Evolutionary conservation across 2,113 vertebrate species (phyloP).

Genomic region (Acrocephalus arundinaceus): DNA sequence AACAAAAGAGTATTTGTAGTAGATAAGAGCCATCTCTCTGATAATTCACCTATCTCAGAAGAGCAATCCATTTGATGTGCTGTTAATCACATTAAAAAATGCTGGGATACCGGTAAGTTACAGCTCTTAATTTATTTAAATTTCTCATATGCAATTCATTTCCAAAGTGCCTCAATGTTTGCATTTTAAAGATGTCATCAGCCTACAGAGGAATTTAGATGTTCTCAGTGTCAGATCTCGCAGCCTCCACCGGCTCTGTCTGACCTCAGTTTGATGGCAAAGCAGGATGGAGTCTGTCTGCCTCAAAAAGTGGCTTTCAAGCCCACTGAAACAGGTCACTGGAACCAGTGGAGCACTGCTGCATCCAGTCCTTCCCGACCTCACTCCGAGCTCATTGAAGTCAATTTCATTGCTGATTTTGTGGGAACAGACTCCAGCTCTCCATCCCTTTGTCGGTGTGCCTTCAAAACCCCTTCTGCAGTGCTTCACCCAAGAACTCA

Average conservation of each 20-base stretch:
- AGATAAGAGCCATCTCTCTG: not conserved
- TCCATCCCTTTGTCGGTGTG: not conserved
- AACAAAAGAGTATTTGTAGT: not conserved
- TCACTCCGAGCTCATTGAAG: not conserved
- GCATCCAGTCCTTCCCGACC: not conserved
- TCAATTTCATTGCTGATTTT: not conserved
- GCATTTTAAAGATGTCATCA: not conserved
- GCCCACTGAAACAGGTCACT: not conserved
- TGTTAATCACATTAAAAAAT: constrained; percentile 9
- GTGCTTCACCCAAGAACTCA: not conserved
- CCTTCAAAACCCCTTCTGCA: not conserved
- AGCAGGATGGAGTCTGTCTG: not conserved
- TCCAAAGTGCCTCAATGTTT: not conserved
- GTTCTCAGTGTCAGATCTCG: not conserved
- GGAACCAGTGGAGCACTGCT: fast-evolving
- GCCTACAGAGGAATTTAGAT: not conserved
- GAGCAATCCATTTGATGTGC: not conserved
- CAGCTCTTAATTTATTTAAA: constrained; percentile 32
- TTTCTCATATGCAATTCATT: not conserved
- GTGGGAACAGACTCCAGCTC: not conserved
- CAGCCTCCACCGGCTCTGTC: not conserved
- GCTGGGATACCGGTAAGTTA: not conserved
- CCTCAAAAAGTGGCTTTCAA: not conserved
- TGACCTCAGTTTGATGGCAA: not conserved
- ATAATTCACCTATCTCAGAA: not conserved